Evolutionary conservation across 1,140 invertebrate species (phyloP).

Genomic region (Lordiphosa mommai): DNA sequence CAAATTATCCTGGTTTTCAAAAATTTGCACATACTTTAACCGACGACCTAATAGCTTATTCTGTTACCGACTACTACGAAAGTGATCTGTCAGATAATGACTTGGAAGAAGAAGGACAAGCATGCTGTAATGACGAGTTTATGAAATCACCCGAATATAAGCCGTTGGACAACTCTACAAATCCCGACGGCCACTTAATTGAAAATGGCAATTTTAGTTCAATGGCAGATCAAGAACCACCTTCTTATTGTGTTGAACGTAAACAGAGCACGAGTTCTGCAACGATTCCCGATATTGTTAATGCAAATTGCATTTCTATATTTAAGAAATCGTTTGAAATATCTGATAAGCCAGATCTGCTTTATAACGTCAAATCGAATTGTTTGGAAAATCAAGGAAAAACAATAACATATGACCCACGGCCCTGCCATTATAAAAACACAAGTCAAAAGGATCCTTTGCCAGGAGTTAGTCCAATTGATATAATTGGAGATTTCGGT

Average conservation of each 20-base stretch:
- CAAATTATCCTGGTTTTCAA: constrained; percentile 88
- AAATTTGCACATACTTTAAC: constrained; percentile 80
- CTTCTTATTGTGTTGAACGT: neutral
- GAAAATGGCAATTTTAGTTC: constrained; percentile 21
- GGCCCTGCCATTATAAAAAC: constrained; percentile 3
- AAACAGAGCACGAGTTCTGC: neutral
- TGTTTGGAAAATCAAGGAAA: constrained; percentile 7
- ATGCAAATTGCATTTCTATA: constrained; percentile 10
- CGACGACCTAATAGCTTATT: constrained; percentile 48
- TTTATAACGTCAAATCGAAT: constrained; percentile 19
- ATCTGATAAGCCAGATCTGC: constrained; percentile 19
- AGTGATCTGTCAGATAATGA: constrained; percentile 37
- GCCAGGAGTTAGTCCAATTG: constrained; percentile 10
- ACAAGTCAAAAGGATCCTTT: constrained; percentile 15
- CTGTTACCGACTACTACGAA: constrained; percentile 39
- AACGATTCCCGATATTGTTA: constrained; percentile 30
- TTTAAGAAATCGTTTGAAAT: constrained; percentile 3
- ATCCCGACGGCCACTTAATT: neutral
- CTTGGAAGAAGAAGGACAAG: constrained; percentile 15
- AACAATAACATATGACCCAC: neutral
- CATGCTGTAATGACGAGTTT: neutral
- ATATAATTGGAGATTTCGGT: constrained; percentile 36
- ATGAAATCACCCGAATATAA: neutral
- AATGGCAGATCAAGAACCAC: neutral
- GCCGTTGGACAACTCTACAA: neutral